Evolutionary conservation across 2,888 invertebrate species (phyloP).

Genomic region (Meiosimyza platycephala): DNA sequence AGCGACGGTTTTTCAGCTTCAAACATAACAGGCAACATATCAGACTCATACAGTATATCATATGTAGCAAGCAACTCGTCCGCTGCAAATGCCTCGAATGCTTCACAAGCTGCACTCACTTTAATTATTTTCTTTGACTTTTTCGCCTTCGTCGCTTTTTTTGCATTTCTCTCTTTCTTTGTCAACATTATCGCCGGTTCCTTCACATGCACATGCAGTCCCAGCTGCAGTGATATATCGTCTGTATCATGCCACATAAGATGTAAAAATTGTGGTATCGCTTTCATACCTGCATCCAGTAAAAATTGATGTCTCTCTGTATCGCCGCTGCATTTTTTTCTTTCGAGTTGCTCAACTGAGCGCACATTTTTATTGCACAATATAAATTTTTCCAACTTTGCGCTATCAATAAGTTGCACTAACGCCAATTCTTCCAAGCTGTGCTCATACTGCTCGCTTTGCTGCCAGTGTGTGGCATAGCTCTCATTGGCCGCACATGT

Average conservation of each 20-base stretch:
- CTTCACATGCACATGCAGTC: not conserved
- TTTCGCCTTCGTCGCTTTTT: too few relatives aligned
- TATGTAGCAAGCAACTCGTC: too few relatives aligned
- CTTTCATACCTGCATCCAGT: conserved; percentile 5
- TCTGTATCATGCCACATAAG: conserved; percentile 9
- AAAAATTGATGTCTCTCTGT: conserved; percentile 3
- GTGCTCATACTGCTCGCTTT: too few relatives aligned
- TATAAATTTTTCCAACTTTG: conserved; percentile 6
- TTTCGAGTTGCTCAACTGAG: not conserved
- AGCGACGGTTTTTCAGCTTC: not conserved
- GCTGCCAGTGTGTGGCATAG: not conserved
- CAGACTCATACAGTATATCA: too few relatives aligned
- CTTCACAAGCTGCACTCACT: too few relatives aligned
- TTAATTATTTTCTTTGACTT: too few relatives aligned
- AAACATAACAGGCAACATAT: too few relatives aligned
- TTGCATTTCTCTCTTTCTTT: too few relatives aligned
- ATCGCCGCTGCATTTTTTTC: not conserved
- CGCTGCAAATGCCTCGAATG: too few relatives aligned
- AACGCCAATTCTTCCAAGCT: not conserved
- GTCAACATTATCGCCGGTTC: not conserved
- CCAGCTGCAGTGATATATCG: conserved; percentile 8
- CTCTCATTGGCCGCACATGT: not conserved
- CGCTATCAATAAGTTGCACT: conserved; percentile 2
- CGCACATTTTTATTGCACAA: conserved; percentile 3
- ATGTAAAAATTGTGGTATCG: not conserved